Evolutionary conservation across 2,797 vertebrate species (phyloP), one percentile per base, ranked within the genome.

Genomic region (Lophotriccus pileatus): DNA sequence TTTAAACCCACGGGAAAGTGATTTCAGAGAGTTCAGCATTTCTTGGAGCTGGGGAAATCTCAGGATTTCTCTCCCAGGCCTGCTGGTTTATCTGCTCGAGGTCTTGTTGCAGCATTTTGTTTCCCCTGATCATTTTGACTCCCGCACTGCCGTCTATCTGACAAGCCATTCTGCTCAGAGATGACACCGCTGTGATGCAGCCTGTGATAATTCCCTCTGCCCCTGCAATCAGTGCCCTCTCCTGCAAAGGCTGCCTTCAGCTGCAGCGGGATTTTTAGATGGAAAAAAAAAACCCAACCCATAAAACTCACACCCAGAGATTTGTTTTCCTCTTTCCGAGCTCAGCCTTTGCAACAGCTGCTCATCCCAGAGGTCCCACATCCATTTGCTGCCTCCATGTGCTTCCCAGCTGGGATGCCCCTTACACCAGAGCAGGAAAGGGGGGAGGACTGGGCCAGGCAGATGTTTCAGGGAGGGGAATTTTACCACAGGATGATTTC

Each of bases 151-250:
- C 4, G 6, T 80, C 82, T 89, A 20, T 87, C 87, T 94, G 91
- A 69, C 84, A 76, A 78, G 39, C 56, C 27, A 14, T 37, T 67
- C 87, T 84, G 72, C 59, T 87, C 67, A 2, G 10, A 66, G 64
- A 4, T 70, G 96, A 89, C 87, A 77, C 78, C 0, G 4, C 64
- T 3, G 81, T 0, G 72, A 92, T 93, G 91, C 32, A 50, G 49
- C 32, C 56, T 2, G 17, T 1, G 91, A 94, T 87, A 83, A 85
- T 68, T 91, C 34, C 93, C 78, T 70, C 58, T 0, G 1, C 85
- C 87, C 78, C 94, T 46, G 41, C 91, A 64, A 69, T 83, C 75
- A 39, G 2, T 79, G 89, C 36, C 72, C 75, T 74, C 84, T 37
- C 6, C 43, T 4, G 32, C 81, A 47, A 34, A 58, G 50, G 81